These are phyloP conservation scores for Potamilus streckersoni DNA, from an alignment of 1,140 invertebrate species.

Conservation along the genomic window DNA sequence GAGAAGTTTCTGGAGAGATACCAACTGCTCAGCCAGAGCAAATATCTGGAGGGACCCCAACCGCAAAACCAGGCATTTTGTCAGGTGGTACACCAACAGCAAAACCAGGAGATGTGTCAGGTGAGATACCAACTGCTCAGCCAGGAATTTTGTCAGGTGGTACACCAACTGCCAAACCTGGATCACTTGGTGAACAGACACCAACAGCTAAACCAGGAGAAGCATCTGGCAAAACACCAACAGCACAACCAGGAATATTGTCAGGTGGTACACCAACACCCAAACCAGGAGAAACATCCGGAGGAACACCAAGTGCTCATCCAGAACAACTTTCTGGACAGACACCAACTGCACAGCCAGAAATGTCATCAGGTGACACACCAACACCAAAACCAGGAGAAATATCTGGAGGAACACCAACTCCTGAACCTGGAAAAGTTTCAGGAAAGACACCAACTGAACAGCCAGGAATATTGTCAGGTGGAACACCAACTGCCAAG, in stretches of 20 bases:
- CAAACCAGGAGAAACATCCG: conserved; percentile 8
- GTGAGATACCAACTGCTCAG: conserved; percentile 8
- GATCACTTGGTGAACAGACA: neutral
- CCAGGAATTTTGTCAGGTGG: conserved; percentile 3
- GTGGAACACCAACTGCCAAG: conserved; percentile 19
- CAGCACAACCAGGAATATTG: conserved; percentile 10
- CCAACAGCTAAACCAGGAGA: conserved; percentile 20
- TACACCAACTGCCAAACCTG: conserved; percentile 20
- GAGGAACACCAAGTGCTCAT: conserved; percentile 7
- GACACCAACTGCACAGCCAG: conserved; percentile 15
- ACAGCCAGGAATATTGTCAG: conserved; percentile 7
- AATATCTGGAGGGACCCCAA: conserved; percentile 8
- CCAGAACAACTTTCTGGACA: conserved; percentile 1
- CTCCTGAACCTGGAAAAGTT: conserved; percentile 4
- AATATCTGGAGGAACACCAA: neutral
- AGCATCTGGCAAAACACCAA: conserved; percentile 7
- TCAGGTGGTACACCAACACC: conserved; percentile 18
- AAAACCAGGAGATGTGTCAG: neutral
- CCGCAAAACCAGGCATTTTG: neutral
- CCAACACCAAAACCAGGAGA: conserved; percentile 11
- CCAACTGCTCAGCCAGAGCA: conserved; percentile 12
- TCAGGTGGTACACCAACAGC: conserved; percentile 12
- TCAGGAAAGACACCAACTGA: conserved; percentile 3
- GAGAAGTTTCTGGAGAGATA: neutral
- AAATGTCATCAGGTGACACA: neutral